These are phyloP conservation scores for Myopa testacea DNA, from an alignment of 2,888 invertebrate genomes.

Conservation along the genomic window DNA sequence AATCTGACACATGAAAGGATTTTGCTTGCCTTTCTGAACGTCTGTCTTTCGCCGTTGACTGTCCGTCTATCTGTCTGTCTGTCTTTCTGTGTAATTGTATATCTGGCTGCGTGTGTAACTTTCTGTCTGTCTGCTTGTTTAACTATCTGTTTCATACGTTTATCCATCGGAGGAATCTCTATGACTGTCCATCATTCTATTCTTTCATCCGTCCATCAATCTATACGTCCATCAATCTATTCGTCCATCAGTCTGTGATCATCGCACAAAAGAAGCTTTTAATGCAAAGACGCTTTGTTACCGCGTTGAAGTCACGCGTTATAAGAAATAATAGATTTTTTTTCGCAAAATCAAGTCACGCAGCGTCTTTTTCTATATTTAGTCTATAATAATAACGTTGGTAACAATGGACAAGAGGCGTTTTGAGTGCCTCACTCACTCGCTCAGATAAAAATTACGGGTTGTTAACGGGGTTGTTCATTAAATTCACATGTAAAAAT, in stretches of 20 bases:
- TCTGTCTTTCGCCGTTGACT: background rate
- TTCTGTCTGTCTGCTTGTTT: no score
- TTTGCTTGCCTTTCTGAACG: background rate
- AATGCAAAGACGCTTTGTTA: no score
- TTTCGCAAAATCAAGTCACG: background rate
- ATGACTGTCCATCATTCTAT: no score
- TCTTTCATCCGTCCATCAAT: background rate
- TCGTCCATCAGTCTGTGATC: background rate
- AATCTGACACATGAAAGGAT: background rate
- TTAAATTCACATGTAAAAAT: background rate
- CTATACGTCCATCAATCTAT: background rate
- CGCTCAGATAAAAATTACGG: background rate
- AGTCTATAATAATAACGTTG: background rate
- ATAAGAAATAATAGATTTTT: background rate
- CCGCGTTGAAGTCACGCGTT: background rate
- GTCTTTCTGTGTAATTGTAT: no score
- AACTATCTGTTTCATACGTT: no score
- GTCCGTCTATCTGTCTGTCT: no score
- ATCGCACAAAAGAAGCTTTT: background rate
- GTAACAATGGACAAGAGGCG: background rate
- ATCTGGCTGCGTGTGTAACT: no score
- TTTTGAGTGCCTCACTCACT: background rate
- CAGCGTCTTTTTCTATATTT: background rate
- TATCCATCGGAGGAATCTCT: no score
- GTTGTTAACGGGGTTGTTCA: background rate